These are phyloP conservation scores for Ptilonorhynchus violaceus DNA, from an alignment of 2,113 vertebrate species.

Conservation along the genomic window DNA sequence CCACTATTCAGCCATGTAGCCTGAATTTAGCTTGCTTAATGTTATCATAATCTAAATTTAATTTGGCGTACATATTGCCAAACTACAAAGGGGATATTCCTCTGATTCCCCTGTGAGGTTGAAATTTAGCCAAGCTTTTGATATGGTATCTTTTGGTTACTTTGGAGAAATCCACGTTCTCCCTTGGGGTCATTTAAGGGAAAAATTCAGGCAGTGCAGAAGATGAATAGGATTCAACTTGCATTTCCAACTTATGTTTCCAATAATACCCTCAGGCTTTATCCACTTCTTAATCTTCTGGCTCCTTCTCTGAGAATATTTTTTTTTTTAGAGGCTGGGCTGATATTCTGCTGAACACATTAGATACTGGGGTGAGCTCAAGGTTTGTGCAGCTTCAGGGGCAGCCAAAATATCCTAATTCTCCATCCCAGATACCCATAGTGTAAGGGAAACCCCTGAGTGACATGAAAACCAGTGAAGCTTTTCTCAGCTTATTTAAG, in stretches of 20 bases:
- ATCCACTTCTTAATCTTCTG: neutral
- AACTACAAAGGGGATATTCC: neutral
- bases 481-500: constrained; percentile 9
- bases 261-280: neutral
- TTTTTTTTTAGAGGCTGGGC: neutral
- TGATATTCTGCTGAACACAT: neutral
- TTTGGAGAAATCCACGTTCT: neutral
- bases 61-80: neutral
- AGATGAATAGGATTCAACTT: neutral
- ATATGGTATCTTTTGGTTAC: neutral
- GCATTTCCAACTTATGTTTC: neutral
- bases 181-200: neutral
- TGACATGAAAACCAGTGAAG: neutral
- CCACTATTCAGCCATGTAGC: neutral
- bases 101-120: neutral
- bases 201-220: neutral
- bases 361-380: neutral
- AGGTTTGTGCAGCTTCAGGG: neutral
- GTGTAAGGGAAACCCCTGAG: neutral
- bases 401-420: neutral
- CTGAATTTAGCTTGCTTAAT: neutral
- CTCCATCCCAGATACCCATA: neutral
- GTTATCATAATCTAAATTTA: neutral
- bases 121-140: neutral
- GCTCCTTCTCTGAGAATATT: neutral